Evolutionary conservation across 2,797 vertebrate species (phyloP).

Genomic region (Triplophysa yarkandensis): DNA sequence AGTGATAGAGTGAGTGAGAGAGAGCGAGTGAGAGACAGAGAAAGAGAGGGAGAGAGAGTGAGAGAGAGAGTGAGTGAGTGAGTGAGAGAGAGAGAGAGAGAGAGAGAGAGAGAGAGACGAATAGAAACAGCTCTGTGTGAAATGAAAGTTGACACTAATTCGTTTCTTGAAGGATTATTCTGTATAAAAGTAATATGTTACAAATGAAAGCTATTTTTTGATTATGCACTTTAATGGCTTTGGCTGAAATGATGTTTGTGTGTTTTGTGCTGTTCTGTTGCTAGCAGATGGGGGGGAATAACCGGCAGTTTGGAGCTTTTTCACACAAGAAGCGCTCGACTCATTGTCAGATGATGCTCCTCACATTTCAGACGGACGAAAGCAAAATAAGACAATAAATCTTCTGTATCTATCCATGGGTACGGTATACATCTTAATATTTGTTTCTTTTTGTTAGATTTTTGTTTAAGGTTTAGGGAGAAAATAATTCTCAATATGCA

Average conservation of each 20-base stretch:
- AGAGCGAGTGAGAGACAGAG: constrained; percentile 20
- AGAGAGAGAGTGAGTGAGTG: constrained; percentile 37
- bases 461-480: too few relatives aligned
- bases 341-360: constrained; percentile 39
- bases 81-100: constrained; percentile 24
- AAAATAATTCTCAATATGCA: too few relatives aligned
- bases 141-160: neutral
- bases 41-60: constrained; percentile 18
- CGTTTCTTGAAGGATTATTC: constrained; percentile 39
- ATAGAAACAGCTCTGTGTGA: constrained; percentile 24
- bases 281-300: constrained; percentile 58
- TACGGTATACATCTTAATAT: neutral
- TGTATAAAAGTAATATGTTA: constrained; percentile 24
- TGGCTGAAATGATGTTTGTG: constrained; percentile 48
- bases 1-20: constrained; percentile 31
- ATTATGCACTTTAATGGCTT: neutral
- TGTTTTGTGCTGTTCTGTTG: constrained; percentile 52
- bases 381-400: neutral
- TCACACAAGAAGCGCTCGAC: constrained; percentile 41
- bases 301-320: constrained; percentile 56
- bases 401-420: neutral
- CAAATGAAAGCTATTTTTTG: neutral
- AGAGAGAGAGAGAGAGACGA: constrained; percentile 18
- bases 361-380: constrained; percentile 30
- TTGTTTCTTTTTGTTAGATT: neutral